Base-by-base conservation (phyloP, 2,888 invertebrate genomes). In the Tenthredo livida region DNA sequence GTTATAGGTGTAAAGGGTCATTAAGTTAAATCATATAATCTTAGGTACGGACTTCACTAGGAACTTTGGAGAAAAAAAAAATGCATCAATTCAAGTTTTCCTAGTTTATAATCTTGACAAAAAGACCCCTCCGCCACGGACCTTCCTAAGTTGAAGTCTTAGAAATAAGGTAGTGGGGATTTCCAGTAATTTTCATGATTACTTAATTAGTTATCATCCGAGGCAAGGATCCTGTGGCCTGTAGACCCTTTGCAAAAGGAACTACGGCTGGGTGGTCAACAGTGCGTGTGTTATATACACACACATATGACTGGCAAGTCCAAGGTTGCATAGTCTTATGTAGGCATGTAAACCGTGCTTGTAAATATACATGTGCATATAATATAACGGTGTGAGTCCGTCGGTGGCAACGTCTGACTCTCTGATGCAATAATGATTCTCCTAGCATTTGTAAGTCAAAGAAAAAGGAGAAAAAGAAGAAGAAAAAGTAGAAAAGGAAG, bases 201-300 rank as follows among this genome's bases (percentile, higher is more conserved):
- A 90, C 89, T 91, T 91, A 92, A 92, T 92, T 91, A 91, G 89
- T 88, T 87, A 88, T 86, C 88, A 89, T 87, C 90, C 87, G 88
- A 89, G 87, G 86, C 86, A 86, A 88, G 80, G 70, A 47, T 72
- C 37, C 61, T 78, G 77, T 17, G 77, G 43, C 80, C 72, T 50
- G 65, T 65, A 73, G 58, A 75, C 67, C 85, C 77, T 78, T 37
- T 73, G 86, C 84, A 84, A 77, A 86, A 92, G 92, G 92, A 92
- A 91, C 90, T 91, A 92, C 90, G 91, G 91, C 89, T 91, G 91
- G 92, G 90, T 92, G 90, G 89, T 87, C 90, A 88, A 89, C 89
- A 88, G 87, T 86, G 87, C 87, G 80, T 87, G 85, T 85, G 87
- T 87, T 86, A 80, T 77, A 85, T 85, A 77, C 86, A 84, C 72